These are phyloP conservation scores for Pipistrellus kuhlii DNA, from an alignment of 2,797 vertebrate genomes.

Conservation along the genomic window DNA sequence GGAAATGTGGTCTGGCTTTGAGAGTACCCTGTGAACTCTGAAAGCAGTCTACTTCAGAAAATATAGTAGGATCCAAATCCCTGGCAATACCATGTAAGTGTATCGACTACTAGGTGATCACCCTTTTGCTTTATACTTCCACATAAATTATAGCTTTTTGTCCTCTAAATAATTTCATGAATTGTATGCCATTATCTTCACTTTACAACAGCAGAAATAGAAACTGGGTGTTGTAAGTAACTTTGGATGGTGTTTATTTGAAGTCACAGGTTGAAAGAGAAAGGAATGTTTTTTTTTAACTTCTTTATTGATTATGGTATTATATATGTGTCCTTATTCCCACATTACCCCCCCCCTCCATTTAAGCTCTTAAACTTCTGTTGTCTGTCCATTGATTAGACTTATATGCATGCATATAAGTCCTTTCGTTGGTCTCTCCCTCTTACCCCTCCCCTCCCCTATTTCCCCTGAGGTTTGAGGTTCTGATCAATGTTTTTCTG, in stretches of 20 bases:
- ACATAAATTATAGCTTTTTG: not conserved
- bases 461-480: too few relatives aligned
- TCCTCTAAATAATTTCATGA: not conserved
- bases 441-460: too few relatives aligned
- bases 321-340: too few relatives aligned
- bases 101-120: not conserved
- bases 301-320: too few relatives aligned
- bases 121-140: not conserved
- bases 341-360: too few relatives aligned
- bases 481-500: too few relatives aligned
- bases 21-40: not conserved
- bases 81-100: not conserved
- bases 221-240: not conserved
- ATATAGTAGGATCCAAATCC: not conserved
- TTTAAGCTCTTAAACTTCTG: too few relatives aligned
- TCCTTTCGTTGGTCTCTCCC: too few relatives aligned
- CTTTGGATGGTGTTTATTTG: slow-evolving; percentile 16
- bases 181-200: not conserved
- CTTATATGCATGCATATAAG: too few relatives aligned
- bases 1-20: not conserved
- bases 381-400: too few relatives aligned
- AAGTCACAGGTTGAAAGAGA: not conserved
- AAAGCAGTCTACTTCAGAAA: not conserved
- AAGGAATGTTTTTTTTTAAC: not conserved
- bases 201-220: slow-evolving; percentile 6